phyloP scores from a whole-genome alignment of 2,888 invertebrate genomes.

The Himalopsyche kuldschensis region DNA sequence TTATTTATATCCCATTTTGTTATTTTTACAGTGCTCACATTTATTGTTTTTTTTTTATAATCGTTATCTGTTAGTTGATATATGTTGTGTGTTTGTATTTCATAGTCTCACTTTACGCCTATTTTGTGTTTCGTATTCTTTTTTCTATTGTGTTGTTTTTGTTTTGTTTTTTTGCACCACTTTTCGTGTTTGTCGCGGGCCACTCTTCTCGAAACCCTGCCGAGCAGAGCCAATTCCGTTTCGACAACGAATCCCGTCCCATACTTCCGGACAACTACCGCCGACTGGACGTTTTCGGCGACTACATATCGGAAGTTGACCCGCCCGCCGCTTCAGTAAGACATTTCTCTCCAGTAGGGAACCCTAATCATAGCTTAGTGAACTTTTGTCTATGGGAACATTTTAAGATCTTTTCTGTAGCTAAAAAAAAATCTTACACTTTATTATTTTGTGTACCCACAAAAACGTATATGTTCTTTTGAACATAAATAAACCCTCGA shows the following conservation, averaged over 20 bases:
- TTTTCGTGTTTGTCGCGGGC: slow-evolving; percentile 39
- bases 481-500: too few relatives aligned
- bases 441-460: too few relatives aligned
- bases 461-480: too few relatives aligned
- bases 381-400: too few relatives aligned
- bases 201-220: slow-evolving; percentile 25
- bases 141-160: slow-evolving; percentile 37
- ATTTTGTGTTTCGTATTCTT: slow-evolving; percentile 48
- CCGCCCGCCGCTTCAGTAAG: slow-evolving; percentile 65
- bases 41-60: too few relatives aligned
- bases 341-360: slow-evolving; percentile 42
- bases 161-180: slow-evolving; percentile 34
- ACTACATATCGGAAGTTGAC: slow-evolving; percentile 56
- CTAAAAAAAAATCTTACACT: too few relatives aligned
- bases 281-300: slow-evolving; percentile 63
- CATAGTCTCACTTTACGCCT: too few relatives aligned
- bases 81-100: not conserved
- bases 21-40: too few relatives aligned
- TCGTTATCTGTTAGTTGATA: not conserved
- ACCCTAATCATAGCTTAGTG: not conserved
- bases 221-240: slow-evolving; percentile 83
- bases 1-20: too few relatives aligned
- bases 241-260: slow-evolving; percentile 80
- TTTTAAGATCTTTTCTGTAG: too few relatives aligned
- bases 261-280: slow-evolving; percentile 75